These are phyloP conservation scores for Psilopsiagon aurifrons DNA, from an alignment of 2,113 vertebrate species.

Conservation along the genomic window DNA sequence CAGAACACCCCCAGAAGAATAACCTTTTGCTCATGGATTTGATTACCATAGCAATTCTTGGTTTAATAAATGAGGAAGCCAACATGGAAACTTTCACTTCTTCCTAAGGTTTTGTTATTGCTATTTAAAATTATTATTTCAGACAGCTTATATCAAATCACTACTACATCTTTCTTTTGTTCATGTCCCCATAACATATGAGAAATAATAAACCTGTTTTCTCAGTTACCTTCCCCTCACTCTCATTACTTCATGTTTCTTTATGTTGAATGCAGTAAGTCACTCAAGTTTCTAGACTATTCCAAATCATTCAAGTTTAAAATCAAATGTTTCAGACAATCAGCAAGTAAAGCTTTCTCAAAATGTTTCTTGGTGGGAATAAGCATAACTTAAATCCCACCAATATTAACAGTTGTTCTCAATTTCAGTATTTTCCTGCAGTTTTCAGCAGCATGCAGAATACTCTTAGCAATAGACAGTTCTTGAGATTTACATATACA, in stretches of 20 bases:
- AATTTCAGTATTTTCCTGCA: neutral
- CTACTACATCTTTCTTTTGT: neutral
- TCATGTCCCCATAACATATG: neutral
- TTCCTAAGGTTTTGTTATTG: neutral
- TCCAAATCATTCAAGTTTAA: neutral
- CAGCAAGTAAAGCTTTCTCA: neutral
- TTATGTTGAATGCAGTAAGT: neutral
- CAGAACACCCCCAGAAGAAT: neutral
- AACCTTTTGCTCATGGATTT: neutral
- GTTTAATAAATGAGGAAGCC: neutral
- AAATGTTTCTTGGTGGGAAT: neutral
- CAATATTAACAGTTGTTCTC: neutral
- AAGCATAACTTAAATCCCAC: neutral
- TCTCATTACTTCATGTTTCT: neutral
- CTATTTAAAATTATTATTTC: conserved; percentile 15
- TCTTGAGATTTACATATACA: neutral
- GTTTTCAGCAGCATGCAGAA: neutral
- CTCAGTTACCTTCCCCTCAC: neutral
- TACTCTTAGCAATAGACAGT: neutral
- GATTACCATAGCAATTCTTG: neutral
- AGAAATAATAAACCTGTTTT: neutral
- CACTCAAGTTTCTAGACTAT: neutral
- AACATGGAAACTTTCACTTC: neutral
- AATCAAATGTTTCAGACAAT: neutral
- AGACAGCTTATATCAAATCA: conserved; percentile 19